A percentile compares a stretch with the other conserved stretches of the same genome.
Evolutionary conservation across 2,113 vertebrate genomes (phyloP).

Genomic region (Centrocercus urophasianus): DNA sequence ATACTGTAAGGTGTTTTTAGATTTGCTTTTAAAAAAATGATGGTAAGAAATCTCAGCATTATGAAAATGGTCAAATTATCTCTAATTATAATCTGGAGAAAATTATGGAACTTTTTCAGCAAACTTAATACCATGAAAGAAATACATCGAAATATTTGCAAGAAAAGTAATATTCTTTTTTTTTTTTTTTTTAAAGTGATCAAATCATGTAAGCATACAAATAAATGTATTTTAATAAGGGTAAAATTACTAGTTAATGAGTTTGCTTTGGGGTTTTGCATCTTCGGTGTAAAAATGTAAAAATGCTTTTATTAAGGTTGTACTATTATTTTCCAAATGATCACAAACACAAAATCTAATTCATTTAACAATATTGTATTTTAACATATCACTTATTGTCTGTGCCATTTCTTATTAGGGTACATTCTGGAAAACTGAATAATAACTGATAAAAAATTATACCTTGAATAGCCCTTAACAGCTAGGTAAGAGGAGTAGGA

Average conservation of each 20-base stretch:
- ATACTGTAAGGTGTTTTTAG: conserved; percentile 59
- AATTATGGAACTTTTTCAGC: conserved; percentile 79
- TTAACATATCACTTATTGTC: conserved; percentile 76
- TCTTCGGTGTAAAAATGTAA: conserved; percentile 82
- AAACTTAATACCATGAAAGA: conserved; percentile 70
- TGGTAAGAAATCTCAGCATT: conserved; percentile 72
- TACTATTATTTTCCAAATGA: conserved; percentile 84
- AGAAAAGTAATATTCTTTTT: conserved; percentile 81
- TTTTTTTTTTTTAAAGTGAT: conserved; percentile 78
- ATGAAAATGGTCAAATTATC: conserved; percentile 83
- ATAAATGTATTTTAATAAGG: conserved; percentile 90
- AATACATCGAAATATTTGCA: conserved; percentile 78
- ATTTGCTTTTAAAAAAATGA: conserved; percentile 65
- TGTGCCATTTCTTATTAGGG: conserved; percentile 69
- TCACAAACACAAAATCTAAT: conserved; percentile 78
- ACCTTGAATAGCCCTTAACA: conserved; percentile 60
- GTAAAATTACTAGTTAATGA: conserved; percentile 88
- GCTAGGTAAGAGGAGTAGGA: conserved; percentile 54
- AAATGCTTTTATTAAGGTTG: conserved; percentile 86
- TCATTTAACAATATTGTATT: conserved; percentile 80
- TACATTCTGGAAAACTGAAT: conserved; percentile 68
- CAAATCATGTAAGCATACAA: conserved; percentile 86
- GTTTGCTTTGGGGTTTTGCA: conserved; percentile 87
- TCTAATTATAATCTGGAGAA: conserved; percentile 82
- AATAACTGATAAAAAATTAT: conserved; percentile 56